phyloP scores from a whole-genome alignment of 2,113 vertebrate species.

The Gallinago paraguaiae region DNA sequence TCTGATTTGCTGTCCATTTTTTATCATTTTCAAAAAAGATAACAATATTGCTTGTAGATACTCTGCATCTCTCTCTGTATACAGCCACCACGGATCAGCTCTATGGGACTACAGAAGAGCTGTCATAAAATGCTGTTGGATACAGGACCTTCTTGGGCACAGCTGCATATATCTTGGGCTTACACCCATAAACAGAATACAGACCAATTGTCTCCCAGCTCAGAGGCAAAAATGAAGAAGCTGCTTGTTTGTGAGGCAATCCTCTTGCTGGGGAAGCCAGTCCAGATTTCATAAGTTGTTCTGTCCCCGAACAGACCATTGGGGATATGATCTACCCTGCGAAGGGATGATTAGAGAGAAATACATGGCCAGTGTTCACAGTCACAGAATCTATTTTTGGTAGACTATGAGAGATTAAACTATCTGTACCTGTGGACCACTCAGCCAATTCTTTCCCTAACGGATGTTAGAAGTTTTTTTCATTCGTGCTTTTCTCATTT shows the following conservation, averaged over 20 bases:
- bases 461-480: background rate
- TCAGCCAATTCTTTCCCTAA: background rate
- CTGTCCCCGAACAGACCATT: background rate
- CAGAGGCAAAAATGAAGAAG: background rate
- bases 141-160: background rate
- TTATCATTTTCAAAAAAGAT: background rate
- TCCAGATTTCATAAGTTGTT: background rate
- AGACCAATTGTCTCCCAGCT: background rate
- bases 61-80: background rate
- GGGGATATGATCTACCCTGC: background rate
- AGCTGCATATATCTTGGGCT: background rate
- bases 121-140: background rate
- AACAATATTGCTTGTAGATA: background rate
- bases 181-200: background rate
- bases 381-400: background rate
- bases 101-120: background rate
- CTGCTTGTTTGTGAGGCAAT: background rate
- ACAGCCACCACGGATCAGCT: background rate
- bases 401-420: background rate
- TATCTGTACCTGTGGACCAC: background rate
- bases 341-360: background rate
- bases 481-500: background rate
- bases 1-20: background rate
- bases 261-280: background rate
- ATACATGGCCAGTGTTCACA: background rate